phyloP scores from a whole-genome alignment of 2,888 invertebrate species.

The Trachelus stipa region DNA sequence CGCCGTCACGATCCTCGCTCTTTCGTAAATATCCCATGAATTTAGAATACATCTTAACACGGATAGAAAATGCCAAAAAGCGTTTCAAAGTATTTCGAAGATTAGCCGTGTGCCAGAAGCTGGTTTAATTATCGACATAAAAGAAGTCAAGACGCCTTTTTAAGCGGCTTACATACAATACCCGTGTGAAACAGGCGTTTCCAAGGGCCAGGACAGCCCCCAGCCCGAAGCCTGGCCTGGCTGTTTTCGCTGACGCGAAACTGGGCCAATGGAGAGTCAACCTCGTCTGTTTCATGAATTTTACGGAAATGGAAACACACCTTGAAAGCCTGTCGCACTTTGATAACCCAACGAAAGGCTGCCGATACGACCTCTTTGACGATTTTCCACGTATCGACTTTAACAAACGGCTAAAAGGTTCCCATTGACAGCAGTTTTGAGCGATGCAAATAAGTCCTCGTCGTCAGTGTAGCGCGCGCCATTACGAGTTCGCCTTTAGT shows the following conservation, averaged over 20 bases:
- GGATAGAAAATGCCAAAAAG: too few species aligned
- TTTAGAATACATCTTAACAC: too few species aligned
- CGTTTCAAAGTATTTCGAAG: too few species aligned
- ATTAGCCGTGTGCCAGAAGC: not conserved
- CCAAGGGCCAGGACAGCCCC: not conserved
- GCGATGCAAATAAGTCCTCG: not conserved
- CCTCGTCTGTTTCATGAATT: conserved; percentile 45
- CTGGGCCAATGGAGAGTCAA: conserved; percentile 12
- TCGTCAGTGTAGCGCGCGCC: not conserved
- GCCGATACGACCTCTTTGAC: not conserved
- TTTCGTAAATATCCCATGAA: not conserved
- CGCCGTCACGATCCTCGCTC: not conserved
- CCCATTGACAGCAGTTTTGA: not conserved
- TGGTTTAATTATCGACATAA: not conserved
- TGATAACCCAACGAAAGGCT: not conserved
- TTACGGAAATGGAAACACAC: conserved; percentile 28
- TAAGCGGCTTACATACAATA: not conserved
- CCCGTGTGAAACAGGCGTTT: not conserved
- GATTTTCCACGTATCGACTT: not conserved
- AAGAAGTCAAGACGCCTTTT: not conserved
- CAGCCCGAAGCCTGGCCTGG: not conserved
- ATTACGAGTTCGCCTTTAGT: not conserved
- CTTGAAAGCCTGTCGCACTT: not conserved
- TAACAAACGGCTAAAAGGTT: not conserved
- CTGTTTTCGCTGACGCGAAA: conserved; percentile 32